phyloP scores from a whole-genome alignment of 2,797 vertebrate species.

The Amphiprion clarkii region DNA sequence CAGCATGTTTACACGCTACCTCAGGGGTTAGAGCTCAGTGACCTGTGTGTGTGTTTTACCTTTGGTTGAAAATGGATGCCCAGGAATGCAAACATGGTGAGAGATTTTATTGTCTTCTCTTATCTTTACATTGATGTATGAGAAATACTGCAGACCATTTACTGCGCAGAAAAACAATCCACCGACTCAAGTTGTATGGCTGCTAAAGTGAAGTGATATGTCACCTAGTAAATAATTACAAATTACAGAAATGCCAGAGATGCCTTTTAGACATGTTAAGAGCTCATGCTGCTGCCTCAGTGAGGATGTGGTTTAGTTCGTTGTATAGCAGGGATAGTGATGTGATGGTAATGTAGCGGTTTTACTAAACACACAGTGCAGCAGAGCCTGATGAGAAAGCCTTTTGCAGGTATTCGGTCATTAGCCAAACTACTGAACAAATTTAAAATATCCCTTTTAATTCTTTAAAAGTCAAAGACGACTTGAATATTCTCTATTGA shows the following conservation, averaged over 20 bases:
- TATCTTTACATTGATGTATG: background rate
- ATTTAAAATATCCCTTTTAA: background rate
- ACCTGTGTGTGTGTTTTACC: conserved; percentile 45
- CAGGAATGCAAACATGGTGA: conserved; percentile 65
- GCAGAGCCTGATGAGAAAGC: background rate
- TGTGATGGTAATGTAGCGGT: background rate
- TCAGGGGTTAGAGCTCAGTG: conserved; percentile 25
- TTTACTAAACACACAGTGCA: background rate
- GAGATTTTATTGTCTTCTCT: conserved; percentile 29
- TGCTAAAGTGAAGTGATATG: background rate
- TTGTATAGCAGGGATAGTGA: background rate
- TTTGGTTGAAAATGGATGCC: conserved; percentile 62
- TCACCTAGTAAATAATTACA: background rate
- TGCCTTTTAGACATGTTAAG: background rate
- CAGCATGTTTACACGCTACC: conserved; percentile 42
- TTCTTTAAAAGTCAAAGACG: background rate
- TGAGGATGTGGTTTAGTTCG: background rate
- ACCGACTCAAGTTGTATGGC: background rate
- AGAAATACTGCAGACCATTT: background rate
- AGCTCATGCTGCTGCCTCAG: background rate
- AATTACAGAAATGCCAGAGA: background rate
- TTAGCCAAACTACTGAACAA: background rate
- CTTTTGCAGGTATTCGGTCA: background rate
- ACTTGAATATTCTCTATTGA: background rate
- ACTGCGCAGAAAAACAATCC: background rate